Percentiles rank a stretch among this genome's conserved stretches.
Conservation (phyloP, 2,888 invertebrate genomes). For the Cantharis rustica region DNA sequence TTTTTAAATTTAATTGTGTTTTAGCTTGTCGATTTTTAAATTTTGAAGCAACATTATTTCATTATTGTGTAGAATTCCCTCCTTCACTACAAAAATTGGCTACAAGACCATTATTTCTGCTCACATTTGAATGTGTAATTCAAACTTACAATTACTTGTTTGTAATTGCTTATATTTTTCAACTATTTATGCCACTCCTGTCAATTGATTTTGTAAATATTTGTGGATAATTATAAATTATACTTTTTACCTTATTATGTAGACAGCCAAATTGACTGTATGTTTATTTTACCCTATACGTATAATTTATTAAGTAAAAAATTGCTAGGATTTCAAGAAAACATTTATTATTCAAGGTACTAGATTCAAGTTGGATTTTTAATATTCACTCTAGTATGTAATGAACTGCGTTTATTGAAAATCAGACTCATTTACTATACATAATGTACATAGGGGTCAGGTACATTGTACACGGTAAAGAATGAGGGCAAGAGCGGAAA, state of each 20-base stretch:
- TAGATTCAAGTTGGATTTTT: background rate
- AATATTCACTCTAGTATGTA: background rate
- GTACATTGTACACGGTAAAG: background rate
- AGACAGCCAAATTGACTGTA: background rate
- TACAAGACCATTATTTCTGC: no score
- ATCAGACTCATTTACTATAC: background rate
- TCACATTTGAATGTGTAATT: no score
- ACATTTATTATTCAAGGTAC: background rate
- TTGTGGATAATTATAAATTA: background rate
- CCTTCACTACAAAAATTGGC: no score
- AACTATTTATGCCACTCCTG: background rate
- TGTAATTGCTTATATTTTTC: no score
- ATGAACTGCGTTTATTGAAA: background rate
- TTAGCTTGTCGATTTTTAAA: no score
- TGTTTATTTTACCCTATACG: background rate
- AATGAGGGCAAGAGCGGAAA: background rate
- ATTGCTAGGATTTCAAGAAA: background rate
- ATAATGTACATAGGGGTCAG: background rate
- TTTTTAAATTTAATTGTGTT: no score
- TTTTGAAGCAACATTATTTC: no score
- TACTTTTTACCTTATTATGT: background rate
- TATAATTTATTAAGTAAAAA: no score
- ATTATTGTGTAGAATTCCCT: no score
- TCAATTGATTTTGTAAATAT: no score
- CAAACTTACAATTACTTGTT: no score